Evolutionary conservation across 2,797 vertebrate genomes (phyloP).

Genomic region (Aulostomus chinensis): DNA sequence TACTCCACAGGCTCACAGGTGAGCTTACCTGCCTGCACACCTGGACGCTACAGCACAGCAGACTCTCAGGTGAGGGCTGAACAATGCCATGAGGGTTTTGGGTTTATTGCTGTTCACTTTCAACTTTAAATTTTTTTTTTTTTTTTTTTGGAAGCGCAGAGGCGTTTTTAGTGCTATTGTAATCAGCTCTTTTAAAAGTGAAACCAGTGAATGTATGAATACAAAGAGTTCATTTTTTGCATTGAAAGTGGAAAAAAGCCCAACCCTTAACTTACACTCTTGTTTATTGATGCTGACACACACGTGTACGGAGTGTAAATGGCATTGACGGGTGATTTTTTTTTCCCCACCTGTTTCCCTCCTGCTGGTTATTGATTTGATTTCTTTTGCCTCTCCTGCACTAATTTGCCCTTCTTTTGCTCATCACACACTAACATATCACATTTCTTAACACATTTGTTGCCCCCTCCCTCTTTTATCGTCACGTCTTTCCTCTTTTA

Average conservation of each 20-base stretch:
- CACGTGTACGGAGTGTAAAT: slow-evolving; percentile 28
- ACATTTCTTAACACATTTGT: slow-evolving; percentile 35
- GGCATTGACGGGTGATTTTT: slow-evolving; percentile 49
- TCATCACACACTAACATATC: slow-evolving; percentile 31
- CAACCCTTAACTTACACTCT: slow-evolving; percentile 40
- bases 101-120: slow-evolving; percentile 55
- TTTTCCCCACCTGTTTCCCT: slow-evolving; percentile 38
- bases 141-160: too few species aligned
- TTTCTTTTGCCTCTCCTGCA: slow-evolving; percentile 45
- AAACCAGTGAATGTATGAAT: not conserved
- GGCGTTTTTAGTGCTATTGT: too few species aligned
- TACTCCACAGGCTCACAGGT: slow-evolving; percentile 99
- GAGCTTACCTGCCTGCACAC: slow-evolving; percentile 81
- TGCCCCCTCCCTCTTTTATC: slow-evolving; percentile 24
- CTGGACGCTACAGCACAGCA: slow-evolving; percentile 80
- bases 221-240: slow-evolving; percentile 1
- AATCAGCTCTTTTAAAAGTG: not conserved
- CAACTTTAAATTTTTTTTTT: slow-evolving; percentile 15
- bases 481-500: slow-evolving; percentile 12
- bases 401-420: slow-evolving; percentile 54
- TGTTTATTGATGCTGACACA: slow-evolving; percentile 32
- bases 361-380: slow-evolving; percentile 17
- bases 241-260: slow-evolving; percentile 64
- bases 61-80: slow-evolving; percentile 78
- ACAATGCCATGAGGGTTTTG: slow-evolving; percentile 50